These are phyloP conservation scores for Palythoa heliodiscus DNA, from an alignment of 92 coral and sea anemone species.

Conservation along the genomic window DNA sequence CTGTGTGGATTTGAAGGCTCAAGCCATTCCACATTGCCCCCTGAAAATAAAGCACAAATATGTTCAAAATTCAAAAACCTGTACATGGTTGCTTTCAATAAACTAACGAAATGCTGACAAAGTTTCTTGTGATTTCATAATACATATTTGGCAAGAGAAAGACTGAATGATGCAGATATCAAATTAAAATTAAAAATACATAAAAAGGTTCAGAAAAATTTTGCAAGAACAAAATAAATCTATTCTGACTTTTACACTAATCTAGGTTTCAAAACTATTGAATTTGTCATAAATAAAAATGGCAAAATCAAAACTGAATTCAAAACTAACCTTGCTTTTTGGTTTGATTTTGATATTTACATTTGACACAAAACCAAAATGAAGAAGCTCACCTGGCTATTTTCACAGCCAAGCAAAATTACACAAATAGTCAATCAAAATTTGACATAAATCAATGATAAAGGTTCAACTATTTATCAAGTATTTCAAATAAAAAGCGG, in stretches of 20 bases:
- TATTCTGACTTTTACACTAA: not conserved
- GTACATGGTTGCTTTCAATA: not conserved
- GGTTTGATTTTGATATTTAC: not conserved
- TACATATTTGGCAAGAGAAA: not conserved
- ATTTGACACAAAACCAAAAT: not conserved
- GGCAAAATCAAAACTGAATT: not conserved
- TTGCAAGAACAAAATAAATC: not conserved
- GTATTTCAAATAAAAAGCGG: not conserved
- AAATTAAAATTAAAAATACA: not conserved
- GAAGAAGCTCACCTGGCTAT: not conserved
- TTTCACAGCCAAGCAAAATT: not conserved
- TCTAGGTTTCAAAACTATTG: not conserved
- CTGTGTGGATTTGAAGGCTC: conserved; percentile 40
- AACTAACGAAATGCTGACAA: not conserved
- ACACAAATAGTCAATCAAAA: not conserved
- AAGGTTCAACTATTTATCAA: not conserved
- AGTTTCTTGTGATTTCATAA: not conserved
- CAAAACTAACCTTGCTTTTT: not conserved
- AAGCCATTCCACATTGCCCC: conserved; percentile 58
- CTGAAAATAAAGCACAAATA: conserved; percentile 5
- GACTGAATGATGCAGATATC: not conserved
- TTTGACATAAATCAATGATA: not conserved
- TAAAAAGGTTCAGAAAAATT: not conserved
- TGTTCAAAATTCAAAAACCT: not conserved
- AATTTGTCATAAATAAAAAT: not conserved